Percentiles rank a stretch among this genome's conserved stretches.
Conservation (phyloP, 2,888 invertebrate genomes). For the Charanyca ferruginea region DNA sequence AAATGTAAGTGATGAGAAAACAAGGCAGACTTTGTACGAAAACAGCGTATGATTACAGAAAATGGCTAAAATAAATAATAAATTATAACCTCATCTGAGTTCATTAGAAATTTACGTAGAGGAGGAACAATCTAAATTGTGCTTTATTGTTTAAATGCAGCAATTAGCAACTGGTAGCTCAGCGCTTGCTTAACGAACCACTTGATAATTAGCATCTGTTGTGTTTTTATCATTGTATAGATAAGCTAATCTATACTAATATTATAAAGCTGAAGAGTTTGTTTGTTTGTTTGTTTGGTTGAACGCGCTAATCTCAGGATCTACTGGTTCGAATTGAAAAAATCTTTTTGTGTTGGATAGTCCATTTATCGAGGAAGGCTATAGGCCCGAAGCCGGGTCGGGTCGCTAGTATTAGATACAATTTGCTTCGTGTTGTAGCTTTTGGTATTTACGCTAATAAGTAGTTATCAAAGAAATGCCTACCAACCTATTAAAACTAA, state of each 20-base stretch:
- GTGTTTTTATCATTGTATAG: constrained; percentile 23
- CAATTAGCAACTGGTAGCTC: constrained; percentile 48
- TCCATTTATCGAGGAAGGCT: too few relatives aligned
- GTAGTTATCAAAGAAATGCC: not conserved
- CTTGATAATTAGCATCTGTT: constrained; percentile 25
- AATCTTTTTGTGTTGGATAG: too few relatives aligned
- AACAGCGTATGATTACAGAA: constrained; percentile 42
- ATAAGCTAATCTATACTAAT: too few relatives aligned
- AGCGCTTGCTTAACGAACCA: constrained; percentile 39
- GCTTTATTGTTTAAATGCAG: constrained; percentile 44
- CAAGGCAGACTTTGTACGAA: constrained; percentile 19
- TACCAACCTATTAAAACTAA: too few relatives aligned
- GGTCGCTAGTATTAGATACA: too few relatives aligned
- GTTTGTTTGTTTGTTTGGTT: too few relatives aligned
- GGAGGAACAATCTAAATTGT: constrained; percentile 34
- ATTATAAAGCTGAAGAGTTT: too few relatives aligned
- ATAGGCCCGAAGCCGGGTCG: too few relatives aligned
- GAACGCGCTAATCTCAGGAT: too few relatives aligned
- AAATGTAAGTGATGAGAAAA: constrained; percentile 38
- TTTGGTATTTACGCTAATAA: too few relatives aligned
- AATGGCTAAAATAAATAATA: constrained; percentile 50
- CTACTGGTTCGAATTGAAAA: too few relatives aligned
- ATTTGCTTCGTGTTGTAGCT: too few relatives aligned
- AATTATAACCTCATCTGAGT: constrained; percentile 45
- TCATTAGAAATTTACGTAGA: constrained; percentile 46